These are phyloP conservation scores for Willisornis vidua DNA, from an alignment of 2,113 vertebrate species.

Conservation along the genomic window DNA sequence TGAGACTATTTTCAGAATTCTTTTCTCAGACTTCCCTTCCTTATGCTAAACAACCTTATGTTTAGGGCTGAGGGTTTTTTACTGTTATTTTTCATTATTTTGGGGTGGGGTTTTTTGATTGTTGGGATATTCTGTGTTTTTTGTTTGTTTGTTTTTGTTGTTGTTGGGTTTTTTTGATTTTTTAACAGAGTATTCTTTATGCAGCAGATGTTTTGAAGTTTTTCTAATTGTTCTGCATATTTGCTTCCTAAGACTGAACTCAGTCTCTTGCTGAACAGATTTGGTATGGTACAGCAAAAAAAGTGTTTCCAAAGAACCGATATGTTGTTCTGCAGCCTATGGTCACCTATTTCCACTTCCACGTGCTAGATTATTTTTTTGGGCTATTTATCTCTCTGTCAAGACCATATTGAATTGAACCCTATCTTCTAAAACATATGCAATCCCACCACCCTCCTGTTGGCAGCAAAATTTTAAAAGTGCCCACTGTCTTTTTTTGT, in stretches of 20 bases:
- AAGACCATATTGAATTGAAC: neutral
- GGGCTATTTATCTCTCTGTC: neutral
- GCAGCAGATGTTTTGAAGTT: neutral
- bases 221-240: neutral
- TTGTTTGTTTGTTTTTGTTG: neutral
- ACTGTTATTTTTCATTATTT: neutral
- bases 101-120: rapidly evolving
- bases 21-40: neutral
- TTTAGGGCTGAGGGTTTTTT: neutral
- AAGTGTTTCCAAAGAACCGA: neutral
- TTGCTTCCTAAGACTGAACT: neutral
- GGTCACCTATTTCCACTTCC: neutral
- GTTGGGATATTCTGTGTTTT: neutral
- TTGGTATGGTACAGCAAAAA: neutral
- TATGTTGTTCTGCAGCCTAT: neutral
- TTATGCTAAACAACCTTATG: neutral
- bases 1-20: neutral
- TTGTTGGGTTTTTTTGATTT: neutral
- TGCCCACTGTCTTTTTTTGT: neutral
- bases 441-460: neutral
- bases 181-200: neutral
- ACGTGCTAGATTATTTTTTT: neutral
- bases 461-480: neutral
- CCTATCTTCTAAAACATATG: neutral
- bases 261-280: neutral